Conservation (phyloP, 2,797 vertebrate genomes). For the Tauraco hartlaubi region DNA sequence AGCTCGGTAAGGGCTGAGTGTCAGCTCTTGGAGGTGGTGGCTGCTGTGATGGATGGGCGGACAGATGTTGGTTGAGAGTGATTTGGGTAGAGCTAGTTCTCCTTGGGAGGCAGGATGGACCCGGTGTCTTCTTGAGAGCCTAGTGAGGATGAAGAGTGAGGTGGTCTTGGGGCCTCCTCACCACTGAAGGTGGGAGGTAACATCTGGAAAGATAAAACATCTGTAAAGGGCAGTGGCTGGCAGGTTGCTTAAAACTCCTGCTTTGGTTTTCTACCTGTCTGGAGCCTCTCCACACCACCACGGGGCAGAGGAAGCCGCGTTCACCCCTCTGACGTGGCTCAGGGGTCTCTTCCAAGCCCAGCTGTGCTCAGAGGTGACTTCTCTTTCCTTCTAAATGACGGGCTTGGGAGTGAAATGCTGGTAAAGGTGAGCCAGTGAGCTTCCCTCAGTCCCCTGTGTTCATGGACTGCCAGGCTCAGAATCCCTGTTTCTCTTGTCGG, state of each 20-base stretch:
- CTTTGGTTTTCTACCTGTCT: background rate
- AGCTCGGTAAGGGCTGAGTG: background rate
- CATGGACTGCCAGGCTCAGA: background rate
- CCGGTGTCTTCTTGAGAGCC: background rate
- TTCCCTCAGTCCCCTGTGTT: background rate
- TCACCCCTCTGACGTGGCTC: fast-evolving
- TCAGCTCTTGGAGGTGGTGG: background rate
- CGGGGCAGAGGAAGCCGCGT: background rate
- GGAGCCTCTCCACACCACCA: background rate
- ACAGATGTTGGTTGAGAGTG: fast-evolving
- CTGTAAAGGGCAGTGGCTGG: background rate
- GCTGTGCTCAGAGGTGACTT: fast-evolving
- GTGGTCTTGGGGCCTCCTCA: background rate
- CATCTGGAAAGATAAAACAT: background rate
- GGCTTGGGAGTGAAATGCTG: background rate
- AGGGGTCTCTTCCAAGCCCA: background rate
- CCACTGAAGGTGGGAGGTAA: background rate
- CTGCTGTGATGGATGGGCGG: background rate
- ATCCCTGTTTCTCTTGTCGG: background rate
- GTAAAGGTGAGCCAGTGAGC: fast-evolving
- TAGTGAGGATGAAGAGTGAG: background rate
- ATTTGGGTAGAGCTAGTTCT: background rate
- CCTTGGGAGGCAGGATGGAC: background rate
- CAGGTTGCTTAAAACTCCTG: background rate
- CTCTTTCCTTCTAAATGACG: background rate